Percentiles rank a stretch among this genome's conserved stretches.
Evolutionary conservation across 2,888 invertebrate species (phyloP).

Genomic region (Heliconius erato): DNA sequence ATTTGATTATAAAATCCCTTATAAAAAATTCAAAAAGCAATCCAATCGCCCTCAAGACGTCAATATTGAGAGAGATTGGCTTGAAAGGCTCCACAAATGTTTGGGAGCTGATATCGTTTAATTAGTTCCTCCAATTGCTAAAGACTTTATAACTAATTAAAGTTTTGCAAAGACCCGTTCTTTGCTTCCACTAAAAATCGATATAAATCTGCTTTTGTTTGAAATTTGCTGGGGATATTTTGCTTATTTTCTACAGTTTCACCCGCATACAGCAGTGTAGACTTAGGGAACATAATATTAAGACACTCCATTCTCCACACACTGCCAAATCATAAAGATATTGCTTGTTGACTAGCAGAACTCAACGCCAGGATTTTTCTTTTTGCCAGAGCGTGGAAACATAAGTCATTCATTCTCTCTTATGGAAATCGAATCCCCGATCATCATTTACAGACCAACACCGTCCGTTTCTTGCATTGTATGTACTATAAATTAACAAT

Average conservation of each 20-base stretch:
- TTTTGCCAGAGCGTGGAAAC: not conserved
- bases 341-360: not conserved
- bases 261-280: no score
- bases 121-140: constrained; percentile 37
- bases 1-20: constrained; percentile 1
- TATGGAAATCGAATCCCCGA: no score
- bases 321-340: no score
- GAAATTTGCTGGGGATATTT: not conserved
- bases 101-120: constrained; percentile 41
- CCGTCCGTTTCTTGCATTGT: not conserved
- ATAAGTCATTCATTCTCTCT: no score
- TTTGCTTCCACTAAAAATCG: not conserved
- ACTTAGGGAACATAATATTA: not conserved
- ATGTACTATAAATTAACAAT: constrained; percentile 10
- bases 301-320: not conserved
- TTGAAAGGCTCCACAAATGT: constrained; percentile 19
- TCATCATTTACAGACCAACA: no score
- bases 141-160: constrained; percentile 34
- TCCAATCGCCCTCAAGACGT: constrained; percentile 18
- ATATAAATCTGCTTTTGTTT: not conserved
- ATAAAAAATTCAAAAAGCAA: not conserved
- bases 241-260: no score
- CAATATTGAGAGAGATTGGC: constrained; percentile 21
- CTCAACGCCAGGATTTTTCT: not conserved
- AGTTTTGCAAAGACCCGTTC: constrained; percentile 24